Base-by-base conservation (phyloP, 2,888 invertebrate species). In the Phyto melanocephala region DNA sequence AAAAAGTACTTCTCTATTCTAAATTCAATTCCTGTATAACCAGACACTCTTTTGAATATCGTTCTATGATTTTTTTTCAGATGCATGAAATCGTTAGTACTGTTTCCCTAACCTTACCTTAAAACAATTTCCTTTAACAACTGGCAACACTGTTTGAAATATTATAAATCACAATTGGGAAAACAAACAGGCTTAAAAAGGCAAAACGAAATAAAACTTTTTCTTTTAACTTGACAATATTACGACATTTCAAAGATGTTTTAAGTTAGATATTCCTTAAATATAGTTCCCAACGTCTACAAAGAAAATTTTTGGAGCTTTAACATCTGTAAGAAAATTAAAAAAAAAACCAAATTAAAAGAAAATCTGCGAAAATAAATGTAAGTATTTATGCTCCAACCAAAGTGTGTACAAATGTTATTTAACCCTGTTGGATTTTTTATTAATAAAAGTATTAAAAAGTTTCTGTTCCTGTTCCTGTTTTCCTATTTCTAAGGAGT, bases 391-490 rank as follows among this genome's bases (percentile, higher is more conserved):
- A 40, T 15, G 50, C n/a, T n/a, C 8, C 17, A 40, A 35, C 13
- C 2, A 45, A 52, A 77, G 35, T 63, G 67, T 28, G 37, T 58
- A 56, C 37, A 58, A 71, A 71, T 71, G 75, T 76, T 60, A 79
- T 71, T 82, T 79, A 82, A 82, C 82, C 79, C 82, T 71, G 82
- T 76, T 76, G 75, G 56, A 71, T 79, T 82, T n/a, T 70, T 75
- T 82, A 79, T 79, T 82, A 79, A 82, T 79, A 82, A 76, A 20
- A 67, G 71, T 62, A 71, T 82, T 82, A 75, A 75, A 75, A 79
- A 79, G 82, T 82, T 74, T 78, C 10, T 37, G 50, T 47, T 75
- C 63, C 50, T n/a, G 8, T 35, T 28, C 56, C 15, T 15, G 13
- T 58, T 54, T 47, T 20, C 60, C 40, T 62, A 8, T 28, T n/a